Percentiles rank a stretch among this genome's conserved stretches.
Evolutionary conservation across 1,140 invertebrate species (phyloP).

Genomic region (Ruditapes philippinarum): DNA sequence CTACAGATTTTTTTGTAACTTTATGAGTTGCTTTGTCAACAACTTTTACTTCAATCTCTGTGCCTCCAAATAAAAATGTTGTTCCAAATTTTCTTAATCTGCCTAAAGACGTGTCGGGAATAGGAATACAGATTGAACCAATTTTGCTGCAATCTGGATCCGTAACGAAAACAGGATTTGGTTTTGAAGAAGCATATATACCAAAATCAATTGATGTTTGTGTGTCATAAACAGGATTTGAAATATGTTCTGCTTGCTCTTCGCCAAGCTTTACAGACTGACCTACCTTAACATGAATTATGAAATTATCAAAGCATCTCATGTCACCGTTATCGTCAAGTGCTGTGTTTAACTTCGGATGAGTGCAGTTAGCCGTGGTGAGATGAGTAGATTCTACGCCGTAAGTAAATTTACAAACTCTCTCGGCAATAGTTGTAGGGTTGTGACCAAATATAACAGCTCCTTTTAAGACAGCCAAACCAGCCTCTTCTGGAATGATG

Average conservation of each 20-base stretch:
- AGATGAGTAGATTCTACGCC: background rate
- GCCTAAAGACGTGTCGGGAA: background rate
- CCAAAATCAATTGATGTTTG: background rate
- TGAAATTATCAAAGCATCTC: background rate
- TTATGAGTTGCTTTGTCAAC: background rate
- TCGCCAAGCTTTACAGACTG: conserved; percentile 18
- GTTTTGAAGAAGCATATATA: background rate
- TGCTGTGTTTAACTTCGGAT: background rate
- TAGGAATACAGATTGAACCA: background rate
- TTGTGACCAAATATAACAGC: conserved; percentile 47
- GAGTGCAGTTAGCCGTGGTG: background rate
- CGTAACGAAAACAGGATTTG: background rate
- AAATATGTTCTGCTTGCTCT: background rate
- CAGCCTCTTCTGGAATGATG: conserved; percentile 37
- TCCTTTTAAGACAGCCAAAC: conserved; percentile 33
- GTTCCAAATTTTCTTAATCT: background rate
- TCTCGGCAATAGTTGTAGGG: conserved; percentile 10
- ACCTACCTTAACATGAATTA: background rate
- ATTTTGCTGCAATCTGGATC: conserved; percentile 10
- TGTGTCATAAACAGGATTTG: background rate
- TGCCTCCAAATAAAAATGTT: conserved; percentile 35
- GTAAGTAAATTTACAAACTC: conserved; percentile 27
- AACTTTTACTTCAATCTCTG: too few species aligned
- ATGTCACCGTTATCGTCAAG: background rate
- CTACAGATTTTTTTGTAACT: background rate